phyloP scores from a whole-genome alignment of 1,140 invertebrate species.

The Anadara kagoshimensis region DNA sequence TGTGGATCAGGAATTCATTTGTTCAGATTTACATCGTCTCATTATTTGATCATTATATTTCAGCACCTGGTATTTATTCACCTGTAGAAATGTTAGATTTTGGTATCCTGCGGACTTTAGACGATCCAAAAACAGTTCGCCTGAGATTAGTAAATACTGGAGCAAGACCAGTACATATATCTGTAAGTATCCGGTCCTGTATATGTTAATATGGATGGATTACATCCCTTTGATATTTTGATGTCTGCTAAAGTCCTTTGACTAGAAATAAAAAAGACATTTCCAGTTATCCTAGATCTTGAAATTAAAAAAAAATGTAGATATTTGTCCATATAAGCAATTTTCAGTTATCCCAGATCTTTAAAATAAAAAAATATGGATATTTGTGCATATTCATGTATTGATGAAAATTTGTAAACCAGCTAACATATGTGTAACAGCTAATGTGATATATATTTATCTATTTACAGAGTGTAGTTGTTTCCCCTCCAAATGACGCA shows the following conservation, averaged over 20 bases:
- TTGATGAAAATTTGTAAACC: too few species aligned
- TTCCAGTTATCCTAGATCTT: too few species aligned
- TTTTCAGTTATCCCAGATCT: too few species aligned
- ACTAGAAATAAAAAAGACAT: too few species aligned
- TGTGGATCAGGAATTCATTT: too few species aligned
- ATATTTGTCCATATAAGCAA: too few species aligned
- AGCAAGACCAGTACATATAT: constrained; percentile 81
- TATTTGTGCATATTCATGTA: too few species aligned
- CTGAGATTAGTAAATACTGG: constrained; percentile 84
- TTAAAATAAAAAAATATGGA: too few species aligned
- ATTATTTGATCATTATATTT: constrained; percentile 27
- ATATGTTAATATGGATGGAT: too few species aligned
- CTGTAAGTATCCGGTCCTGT: constrained; percentile 78
- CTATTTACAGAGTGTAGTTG: constrained; percentile 69
- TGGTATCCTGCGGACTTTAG: constrained; percentile 82
- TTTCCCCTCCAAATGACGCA: constrained; percentile 74
- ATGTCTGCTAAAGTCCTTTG: too few species aligned
- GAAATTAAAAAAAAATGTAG: too few species aligned
- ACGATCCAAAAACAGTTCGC: constrained; percentile 81
- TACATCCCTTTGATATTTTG: too few species aligned
- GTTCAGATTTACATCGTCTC: neutral
- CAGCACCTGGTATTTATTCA: constrained; percentile 83
- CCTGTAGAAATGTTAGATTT: constrained; percentile 88
- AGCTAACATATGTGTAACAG: neutral
- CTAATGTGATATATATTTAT: neutral